Evolutionary conservation across 2,888 invertebrate species (phyloP), one percentile per base, ranked within the genome.

Genomic region (Pyrgus malvae): DNA sequence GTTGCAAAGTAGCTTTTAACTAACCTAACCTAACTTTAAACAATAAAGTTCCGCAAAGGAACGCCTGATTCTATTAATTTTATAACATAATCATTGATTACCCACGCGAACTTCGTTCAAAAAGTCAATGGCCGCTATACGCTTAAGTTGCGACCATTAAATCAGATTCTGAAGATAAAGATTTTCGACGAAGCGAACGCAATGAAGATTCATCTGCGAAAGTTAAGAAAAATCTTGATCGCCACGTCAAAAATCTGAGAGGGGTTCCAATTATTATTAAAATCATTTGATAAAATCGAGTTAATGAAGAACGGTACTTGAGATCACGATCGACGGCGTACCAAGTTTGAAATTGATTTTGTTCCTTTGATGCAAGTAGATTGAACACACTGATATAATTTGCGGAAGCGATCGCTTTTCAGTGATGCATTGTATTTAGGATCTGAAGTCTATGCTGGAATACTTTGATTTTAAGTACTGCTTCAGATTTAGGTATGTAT

Each of bases 251-350:
- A 81, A 83, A 75, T 78, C 76, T 73, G 76, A 72, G 67, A 66
- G 68, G 74, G 74, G 79, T 75, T 74, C 75, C 82, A 80, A 83
- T 89, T 87, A 85, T 86, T 79, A 88, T 76, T 77, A 83, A 85
- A 87, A 88, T 65, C 69, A 72, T 71, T 64, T 70, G 89, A 90
- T 87, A 89, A 86, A 84, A 89, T 89, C 89, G 75, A 81, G 78
- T 82, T 87, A 89, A 89, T 87, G 85, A 87, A 86, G 85, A 83
- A 84, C 84, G 81, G 85, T 79, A 77, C 74, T 69, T 68, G 70
- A 76, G 78, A 84, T 83, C 78, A 71, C 73, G 82, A 83, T 84
- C 78, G 68, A 57, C 59, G 35, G 65, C 66, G 70, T 66, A 72
- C 68, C 66, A 77, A 79, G 72, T 77, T 74, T 74, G 76, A 82